Base-by-base conservation (phyloP, 2,888 invertebrate species). In the Iselma pallidipennis region DNA sequence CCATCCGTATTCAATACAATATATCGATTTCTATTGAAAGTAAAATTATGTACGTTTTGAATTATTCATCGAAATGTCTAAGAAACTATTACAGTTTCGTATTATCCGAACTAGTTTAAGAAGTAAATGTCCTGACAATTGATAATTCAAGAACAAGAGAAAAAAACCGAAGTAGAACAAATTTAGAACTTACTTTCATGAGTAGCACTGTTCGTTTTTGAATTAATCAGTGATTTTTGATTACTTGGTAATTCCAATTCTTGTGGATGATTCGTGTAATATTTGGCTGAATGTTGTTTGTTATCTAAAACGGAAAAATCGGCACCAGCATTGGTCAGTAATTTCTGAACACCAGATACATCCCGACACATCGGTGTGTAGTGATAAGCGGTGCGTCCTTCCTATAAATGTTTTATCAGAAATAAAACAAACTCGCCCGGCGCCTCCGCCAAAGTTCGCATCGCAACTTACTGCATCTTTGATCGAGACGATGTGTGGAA, bases 371-470 rank as follows among this genome's bases (percentile, higher is more conserved):
- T 85, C 0, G 87, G 86, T 33, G 87, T 86, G 75, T 89, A 91
- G 75, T 90, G 90, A 59, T 89, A 83, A 2, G 90, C 85, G 1
- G 88, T 89, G 67, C 90, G 78, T 29, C 87, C 88, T 71, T 89
- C 88, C 90, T 90, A 63, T 4, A 67, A 70, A 63, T 48, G 16
- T 48, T 9, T 7, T 12, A 12, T 9, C 14, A 48, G 48, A 9
- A 9, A 10, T 48, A 48, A 48, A 14, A 49, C 4, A 16, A 49
- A 33, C 23, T 33, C 3, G 7, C n/a, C 31, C 23, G 29, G 37
- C 37, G 37, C 37, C 16, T 33, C 29, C 29, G 14, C 23, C 29
- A 33, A 33, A 49, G 10, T 28, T 52, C 4, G 10, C 1, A 19
- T 33, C 29, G 12, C 0, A 55, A 83, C 87, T 84, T 78, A 92